phyloP scores from a whole-genome alignment of 2,888 invertebrate species.

The Mimachlamys varia region DNA sequence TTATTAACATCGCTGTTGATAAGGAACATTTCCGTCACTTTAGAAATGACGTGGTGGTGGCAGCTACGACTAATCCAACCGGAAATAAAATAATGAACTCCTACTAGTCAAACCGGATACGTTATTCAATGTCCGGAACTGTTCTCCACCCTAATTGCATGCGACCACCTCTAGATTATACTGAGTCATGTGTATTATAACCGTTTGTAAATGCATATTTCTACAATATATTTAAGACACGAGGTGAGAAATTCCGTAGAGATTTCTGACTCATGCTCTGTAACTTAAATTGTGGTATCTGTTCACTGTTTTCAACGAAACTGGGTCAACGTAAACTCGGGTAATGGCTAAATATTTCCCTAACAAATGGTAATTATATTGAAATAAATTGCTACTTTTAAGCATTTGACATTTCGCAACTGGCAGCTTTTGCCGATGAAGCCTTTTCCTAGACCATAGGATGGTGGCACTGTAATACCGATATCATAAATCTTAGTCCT shows the following conservation, averaged over 20 bases:
- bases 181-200: not conserved
- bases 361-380: not conserved
- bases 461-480: not conserved
- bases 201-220: not conserved
- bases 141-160: not conserved
- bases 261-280: not conserved
- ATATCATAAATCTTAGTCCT: not conserved
- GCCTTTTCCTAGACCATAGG: not conserved
- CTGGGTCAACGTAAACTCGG: not conserved
- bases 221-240: not conserved
- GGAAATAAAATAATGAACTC: slow-evolving; percentile 15
- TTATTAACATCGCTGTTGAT: not conserved
- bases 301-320: not conserved
- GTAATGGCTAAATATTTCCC: not conserved
- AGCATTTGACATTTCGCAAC: slow-evolving; percentile 4
- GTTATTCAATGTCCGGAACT: slow-evolving; percentile 34
- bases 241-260: not conserved
- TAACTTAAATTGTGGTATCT: not conserved
- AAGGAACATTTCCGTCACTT: not conserved
- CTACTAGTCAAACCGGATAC: not conserved
- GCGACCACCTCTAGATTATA: not conserved
- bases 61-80: not conserved
- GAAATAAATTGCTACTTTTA: slow-evolving; percentile 8
- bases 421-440: not conserved
- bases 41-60: not conserved